Evolutionary conservation across 2,113 vertebrate genomes (phyloP).

Genomic region (Melierax canorus): DNA sequence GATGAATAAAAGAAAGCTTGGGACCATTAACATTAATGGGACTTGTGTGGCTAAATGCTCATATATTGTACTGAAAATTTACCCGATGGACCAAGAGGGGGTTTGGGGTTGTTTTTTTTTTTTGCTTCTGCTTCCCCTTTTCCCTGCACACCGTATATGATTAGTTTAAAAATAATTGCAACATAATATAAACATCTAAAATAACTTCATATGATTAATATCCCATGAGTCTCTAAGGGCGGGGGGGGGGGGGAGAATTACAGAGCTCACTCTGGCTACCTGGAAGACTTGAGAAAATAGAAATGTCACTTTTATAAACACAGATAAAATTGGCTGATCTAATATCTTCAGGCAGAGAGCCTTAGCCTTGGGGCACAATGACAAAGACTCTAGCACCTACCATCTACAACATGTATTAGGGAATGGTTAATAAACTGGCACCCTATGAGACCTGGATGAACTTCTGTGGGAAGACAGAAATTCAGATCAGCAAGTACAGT

Average conservation of each 20-base stretch:
- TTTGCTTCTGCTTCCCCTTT: neutral
- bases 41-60: slow-evolving; percentile 37
- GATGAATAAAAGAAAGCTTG: slow-evolving; percentile 63
- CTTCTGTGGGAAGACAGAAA: neutral
- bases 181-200: neutral
- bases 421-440: slow-evolving; percentile 6
- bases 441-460: neutral
- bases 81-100: neutral
- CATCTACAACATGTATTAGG: neutral
- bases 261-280: neutral
- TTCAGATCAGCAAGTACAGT: neutral
- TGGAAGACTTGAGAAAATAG: slow-evolving; percentile 5
- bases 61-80: slow-evolving; percentile 10
- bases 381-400: slow-evolving; percentile 3
- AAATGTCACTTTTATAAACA: slow-evolving; percentile 12
- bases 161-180: neutral
- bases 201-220: slow-evolving; percentile 7
- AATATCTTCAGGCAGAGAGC: slow-evolving; percentile 29
- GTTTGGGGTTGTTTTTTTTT: neutral
- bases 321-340: slow-evolving; percentile 22
- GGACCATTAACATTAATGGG: slow-evolving; percentile 64
- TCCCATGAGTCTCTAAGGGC: neutral
- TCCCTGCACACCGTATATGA: neutral
- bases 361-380: slow-evolving; percentile 26
- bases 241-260: neutral